Percentiles rank a stretch among this genome's conserved stretches.
phyloP scores from a whole-genome alignment of 2,797 vertebrate species.

The Uromys caudimaculatus region DNA sequence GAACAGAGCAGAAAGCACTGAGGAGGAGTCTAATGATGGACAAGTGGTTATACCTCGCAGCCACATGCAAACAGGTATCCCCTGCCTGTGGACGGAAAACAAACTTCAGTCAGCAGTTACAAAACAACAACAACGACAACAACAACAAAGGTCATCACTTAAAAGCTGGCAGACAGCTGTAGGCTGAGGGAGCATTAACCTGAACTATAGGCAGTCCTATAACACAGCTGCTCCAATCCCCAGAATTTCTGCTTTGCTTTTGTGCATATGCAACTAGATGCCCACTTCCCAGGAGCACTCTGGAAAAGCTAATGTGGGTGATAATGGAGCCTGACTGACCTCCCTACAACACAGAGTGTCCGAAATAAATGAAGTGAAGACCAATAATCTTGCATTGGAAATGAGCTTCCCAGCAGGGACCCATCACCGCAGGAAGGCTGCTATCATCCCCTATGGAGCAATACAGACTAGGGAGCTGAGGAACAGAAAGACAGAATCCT shows the following conservation, averaged over 20 bases:
- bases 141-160: conserved; percentile 10
- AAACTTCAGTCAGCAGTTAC: conserved; percentile 80
- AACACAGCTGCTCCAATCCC: background rate
- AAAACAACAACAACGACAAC: background rate
- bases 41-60: conserved; percentile 97
- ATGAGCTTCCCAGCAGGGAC: background rate
- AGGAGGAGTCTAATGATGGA: conserved; percentile 94
- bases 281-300: background rate
- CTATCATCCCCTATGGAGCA: background rate
- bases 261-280: background rate
- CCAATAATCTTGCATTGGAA: background rate
- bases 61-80: conserved; percentile 96
- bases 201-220: background rate
- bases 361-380: background rate
- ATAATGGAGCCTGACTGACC: background rate
- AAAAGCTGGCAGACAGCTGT: background rate
- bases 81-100: conserved; percentile 92
- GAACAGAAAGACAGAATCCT: background rate
- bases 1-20: conserved; percentile 96
- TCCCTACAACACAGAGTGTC: background rate
- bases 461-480: background rate
- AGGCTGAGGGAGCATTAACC: background rate
- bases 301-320: background rate
- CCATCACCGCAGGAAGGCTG: fast-evolving
- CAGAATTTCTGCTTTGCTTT: background rate